Evolutionary conservation across 2,888 invertebrate species (phyloP), one percentile per base, ranked within the genome.

Genomic region (Acleris literana): DNA sequence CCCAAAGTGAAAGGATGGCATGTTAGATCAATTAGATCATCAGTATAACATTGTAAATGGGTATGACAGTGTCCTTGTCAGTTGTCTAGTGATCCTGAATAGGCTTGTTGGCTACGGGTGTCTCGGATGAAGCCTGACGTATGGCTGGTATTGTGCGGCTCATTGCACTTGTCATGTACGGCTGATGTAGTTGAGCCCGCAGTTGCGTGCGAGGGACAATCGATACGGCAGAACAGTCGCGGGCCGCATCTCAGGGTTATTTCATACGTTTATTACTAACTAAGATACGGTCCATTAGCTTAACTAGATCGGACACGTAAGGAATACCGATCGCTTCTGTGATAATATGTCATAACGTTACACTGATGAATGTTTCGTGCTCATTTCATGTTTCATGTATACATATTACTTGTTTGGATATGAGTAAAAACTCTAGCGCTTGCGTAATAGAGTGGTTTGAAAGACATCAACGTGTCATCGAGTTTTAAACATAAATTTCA

Each of bases 181-280:
- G 46, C 57, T 61, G 57, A 57, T 66, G 56, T 61, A 53, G 7
- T 57, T 5, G 51, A 62, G 39, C 52, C 44, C 5, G 61, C 17
- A 22, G 20, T 72, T 73, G 61, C 67, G 70, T 75, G 74, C 69
- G 74, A 76, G 70, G 74, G 77, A 67, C 76, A 74, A 68, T 70
- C 63, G 68, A 68, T 70, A 71, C 51, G 52, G 44, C 56, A 43
- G 60, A 65, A 66, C 57, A 53, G 61, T 57, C 56, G 56, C 60
- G 44, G 57, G 56, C 56, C 48, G 48, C n/a, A n/a, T 66, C 57
- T 46, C 66, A 43, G 52, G 60, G 55, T 64, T 18, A 44, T 44
- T 58, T 65, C 44, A 51, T 52, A 13, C 52, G 29, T 33, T 16
- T 25, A 59, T 48, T 52, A 62, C 17, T 20, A 46, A 52, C 51